Base-by-base conservation (phyloP, 2,888 invertebrate genomes). In the Diarsia mendica region DNA sequence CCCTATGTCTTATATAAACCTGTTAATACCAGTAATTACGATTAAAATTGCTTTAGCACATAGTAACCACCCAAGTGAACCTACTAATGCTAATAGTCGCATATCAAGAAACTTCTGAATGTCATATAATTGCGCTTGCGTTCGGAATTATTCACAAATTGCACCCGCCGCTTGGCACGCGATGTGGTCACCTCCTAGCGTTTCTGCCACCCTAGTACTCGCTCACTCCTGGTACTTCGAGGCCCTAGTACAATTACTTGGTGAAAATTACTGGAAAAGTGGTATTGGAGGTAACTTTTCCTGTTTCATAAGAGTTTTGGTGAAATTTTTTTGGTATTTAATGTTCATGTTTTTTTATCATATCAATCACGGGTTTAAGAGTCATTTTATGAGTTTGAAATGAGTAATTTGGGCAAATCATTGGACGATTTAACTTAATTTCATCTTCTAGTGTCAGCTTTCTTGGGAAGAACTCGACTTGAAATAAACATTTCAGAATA, bases 61-160 rank as follows among this genome's bases (percentile, higher is more conserved):
- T 85, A 82, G 48, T 63, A 18, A 79, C 55, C 86, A 79, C 86
- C 86, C 86, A 83, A 75, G 63, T 48, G 33, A 67, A 64, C 70
- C 51, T 51, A 18, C n/a, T 77, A 83, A 74, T 74, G 63, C 53
- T 67, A 64, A 64, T 61, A 69, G 60, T 63, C 64, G 72, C 72
- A 83, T 75, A 75, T 71, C 72, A 80, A 83, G 74, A 76, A 87
- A 80, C 75, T 77, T 75, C 76, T 85, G 78, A 88, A 85, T 87
- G 85, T 86, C 87, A 86, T 81, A 82, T 87, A 89, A 88, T 90
- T 85, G 84, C 76, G 58, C 73, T 85, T 78, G 79, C 84, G 65
- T 78, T 79, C 82, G 55, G 68, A 85, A 89, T 88, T 86, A 88
- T 87, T 85, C 87, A 89, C 82, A 80, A 86, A 82, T 85, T 81